A percentile compares a stretch with the other conserved stretches of the same genome.
phyloP scores from a whole-genome alignment of 1,140 invertebrate species.

The Cydia fagiglandana region DNA sequence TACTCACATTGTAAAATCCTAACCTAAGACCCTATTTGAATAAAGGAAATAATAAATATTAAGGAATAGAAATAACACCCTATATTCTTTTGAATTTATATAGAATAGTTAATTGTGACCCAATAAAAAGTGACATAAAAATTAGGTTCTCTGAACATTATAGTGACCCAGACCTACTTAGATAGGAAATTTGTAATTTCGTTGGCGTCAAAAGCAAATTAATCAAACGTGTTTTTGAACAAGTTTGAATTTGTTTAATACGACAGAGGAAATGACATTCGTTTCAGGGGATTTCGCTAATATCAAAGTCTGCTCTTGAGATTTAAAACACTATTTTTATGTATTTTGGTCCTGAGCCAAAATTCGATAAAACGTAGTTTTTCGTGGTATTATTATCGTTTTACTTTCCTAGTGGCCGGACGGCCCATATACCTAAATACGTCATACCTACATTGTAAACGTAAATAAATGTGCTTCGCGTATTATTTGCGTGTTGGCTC shows the following conservation, averaged over 20 bases:
- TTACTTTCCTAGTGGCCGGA: constrained; percentile 38
- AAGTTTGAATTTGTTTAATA: background rate
- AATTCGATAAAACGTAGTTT: constrained; percentile 52
- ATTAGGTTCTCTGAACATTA: no score
- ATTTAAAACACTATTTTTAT: constrained; percentile 41
- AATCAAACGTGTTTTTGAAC: background rate
- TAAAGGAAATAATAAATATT: no score
- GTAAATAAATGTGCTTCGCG: background rate
- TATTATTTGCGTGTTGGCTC: background rate
- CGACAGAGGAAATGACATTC: constrained; percentile 35
- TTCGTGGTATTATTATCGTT: constrained; percentile 43
- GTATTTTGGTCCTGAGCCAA: constrained; percentile 47
- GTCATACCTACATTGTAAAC: constrained; percentile 26
- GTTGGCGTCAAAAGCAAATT: background rate
- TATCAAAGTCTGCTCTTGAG: constrained; percentile 41
- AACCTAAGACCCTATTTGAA: no score
- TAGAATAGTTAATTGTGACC: no score
- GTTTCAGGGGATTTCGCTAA: constrained; percentile 43
- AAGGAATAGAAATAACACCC: no score
- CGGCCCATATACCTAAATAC: constrained; percentile 42
- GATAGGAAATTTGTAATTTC: no score
- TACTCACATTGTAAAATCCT: no score
- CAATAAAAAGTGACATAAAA: no score
- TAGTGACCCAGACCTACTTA: no score
- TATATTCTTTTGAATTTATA: no score